phyloP scores from a whole-genome alignment of 1,140 invertebrate genomes.

The Trichonephila inaurata region DNA sequence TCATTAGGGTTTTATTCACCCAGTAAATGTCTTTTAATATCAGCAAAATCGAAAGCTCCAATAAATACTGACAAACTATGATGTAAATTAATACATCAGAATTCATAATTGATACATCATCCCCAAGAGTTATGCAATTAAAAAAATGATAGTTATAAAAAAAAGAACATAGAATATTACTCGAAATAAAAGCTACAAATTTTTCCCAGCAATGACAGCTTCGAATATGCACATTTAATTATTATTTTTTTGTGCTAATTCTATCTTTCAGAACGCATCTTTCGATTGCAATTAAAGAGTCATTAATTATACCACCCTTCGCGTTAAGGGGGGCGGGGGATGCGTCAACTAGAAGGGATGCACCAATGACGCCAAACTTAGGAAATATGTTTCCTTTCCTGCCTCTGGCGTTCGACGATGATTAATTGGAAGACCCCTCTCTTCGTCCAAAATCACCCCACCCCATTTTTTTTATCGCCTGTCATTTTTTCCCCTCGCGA shows the following conservation, averaged over 20 bases:
- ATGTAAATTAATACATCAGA: too few relatives aligned
- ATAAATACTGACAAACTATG: too few relatives aligned
- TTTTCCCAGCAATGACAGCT: too few relatives aligned
- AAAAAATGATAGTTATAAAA: too few relatives aligned
- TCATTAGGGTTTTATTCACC: too few relatives aligned
- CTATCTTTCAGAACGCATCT: neutral
- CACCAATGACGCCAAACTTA: neutral
- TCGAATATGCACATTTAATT: too few relatives aligned
- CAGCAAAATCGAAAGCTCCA: too few relatives aligned
- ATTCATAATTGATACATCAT: too few relatives aligned
- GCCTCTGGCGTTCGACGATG: slow-evolving; percentile 7
- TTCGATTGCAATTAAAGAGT: slow-evolving; percentile 25
- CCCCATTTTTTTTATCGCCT: neutral
- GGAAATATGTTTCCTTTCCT: slow-evolving; percentile 19
- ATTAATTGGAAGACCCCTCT: slow-evolving; percentile 1
- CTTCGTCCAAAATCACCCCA: neutral
- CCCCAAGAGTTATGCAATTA: too few relatives aligned
- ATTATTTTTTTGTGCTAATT: neutral
- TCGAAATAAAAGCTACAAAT: too few relatives aligned
- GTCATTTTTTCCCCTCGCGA: neutral
- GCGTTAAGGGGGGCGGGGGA: neutral
- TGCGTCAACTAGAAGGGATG: neutral
- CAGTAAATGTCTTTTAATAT: too few relatives aligned
- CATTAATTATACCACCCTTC: slow-evolving; percentile 15
- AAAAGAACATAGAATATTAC: too few relatives aligned